Evolutionary conservation across 1,140 invertebrate species (phyloP), one percentile per base, ranked within the genome.

Genomic region (Psilanteris sp.): DNA sequence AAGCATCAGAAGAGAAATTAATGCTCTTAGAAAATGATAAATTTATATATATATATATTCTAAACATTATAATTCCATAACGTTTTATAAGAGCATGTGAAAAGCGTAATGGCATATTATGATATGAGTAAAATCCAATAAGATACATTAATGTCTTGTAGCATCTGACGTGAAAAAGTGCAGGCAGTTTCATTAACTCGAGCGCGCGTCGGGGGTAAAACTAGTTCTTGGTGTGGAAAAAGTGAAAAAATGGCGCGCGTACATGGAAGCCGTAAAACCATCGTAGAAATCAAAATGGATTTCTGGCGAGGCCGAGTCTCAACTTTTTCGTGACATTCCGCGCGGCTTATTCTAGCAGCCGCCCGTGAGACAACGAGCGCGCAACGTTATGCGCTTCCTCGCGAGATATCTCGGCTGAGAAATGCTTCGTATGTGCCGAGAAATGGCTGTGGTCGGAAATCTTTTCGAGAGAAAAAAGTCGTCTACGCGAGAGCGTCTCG

Each of bases 221-320:
- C 73, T 66, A 77, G 73, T 72, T 62, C 1, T 6, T 16, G 27
- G 13, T 11, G 54, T 14, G 20, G 39, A 72, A 72, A 71, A 71
- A 71, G 55, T 7, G 74, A 54, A 72, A 72, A 72, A 77, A 44
- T 44, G 20, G 2, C 44, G 2, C 44, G 36, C 39, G 41, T 72
- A 48, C 59, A 61, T 67, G 62, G 61, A 59, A 57, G 59, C 52
- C 50, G 55, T 54, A 39, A 57, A 66, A 36, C 50, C 29, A 36
- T 61, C 55, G 74, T 77, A 67, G 74, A 77, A 72, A 77, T 71
- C 62, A 67, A 77, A 77, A 77, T 77, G 73, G 55, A 57, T 46
- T 67, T 57, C 55, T 44, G 46, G 4, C 14, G 31, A 8, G 20
- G 59, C 61, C 27, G 55, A 46, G 64, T 64, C 50, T 55, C 66